Base-by-base conservation (phyloP, 2,113 vertebrate species). In the Sorex araneus region DNA sequence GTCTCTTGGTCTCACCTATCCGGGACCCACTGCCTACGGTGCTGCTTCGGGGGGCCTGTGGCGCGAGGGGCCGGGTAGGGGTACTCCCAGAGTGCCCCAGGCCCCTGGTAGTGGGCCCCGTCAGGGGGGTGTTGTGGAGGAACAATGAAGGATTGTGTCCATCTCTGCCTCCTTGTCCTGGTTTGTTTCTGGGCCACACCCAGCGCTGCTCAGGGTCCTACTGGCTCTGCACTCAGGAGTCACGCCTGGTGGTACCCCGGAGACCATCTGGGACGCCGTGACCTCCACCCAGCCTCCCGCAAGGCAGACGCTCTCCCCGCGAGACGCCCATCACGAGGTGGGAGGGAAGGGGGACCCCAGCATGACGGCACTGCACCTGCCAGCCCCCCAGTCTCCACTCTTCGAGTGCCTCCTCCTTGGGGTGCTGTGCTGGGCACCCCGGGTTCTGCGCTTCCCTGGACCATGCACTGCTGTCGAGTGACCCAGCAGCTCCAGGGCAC, bases 101-200 rank as follows among this genome's bases (percentile, higher is more conserved):
- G 12, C 5, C 27, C 27, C 15, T 70, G 16, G 1, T 16, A 8
- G 69, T 32, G 78, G 11, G 34, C 47, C 12, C 63, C 43, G 16
- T 50, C 76, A 43, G 30, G 8, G 21, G 15, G 8, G 18, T 50
- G 43, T 50, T 40, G 64, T 36, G 36, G 75, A 82, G 77, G 71
- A 47, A 73, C 75, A 92, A 95, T 81, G 93, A 96, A 97, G 74
- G 78, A 43, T 4, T n/a, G 27, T 77, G 6, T 23, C 76, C 76
- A 16, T 1, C 1, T 0, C 50, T 32, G 78, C 80, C 75, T 93
- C 34, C 0, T 13, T 73, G 89, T 91, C 74, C 76, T 95, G 90
- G 87, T 63, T 74, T 43, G 54, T 60, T 60, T 60, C 6, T 3
- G 57, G 57, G 18, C 19, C 57, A 60, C 57, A 60, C 19, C 19